Percentiles rank a stretch among this genome's conserved stretches.
phyloP scores from a whole-genome alignment of 35 echinoderm and acorn worm species.

The Diadema setosum region DNA sequence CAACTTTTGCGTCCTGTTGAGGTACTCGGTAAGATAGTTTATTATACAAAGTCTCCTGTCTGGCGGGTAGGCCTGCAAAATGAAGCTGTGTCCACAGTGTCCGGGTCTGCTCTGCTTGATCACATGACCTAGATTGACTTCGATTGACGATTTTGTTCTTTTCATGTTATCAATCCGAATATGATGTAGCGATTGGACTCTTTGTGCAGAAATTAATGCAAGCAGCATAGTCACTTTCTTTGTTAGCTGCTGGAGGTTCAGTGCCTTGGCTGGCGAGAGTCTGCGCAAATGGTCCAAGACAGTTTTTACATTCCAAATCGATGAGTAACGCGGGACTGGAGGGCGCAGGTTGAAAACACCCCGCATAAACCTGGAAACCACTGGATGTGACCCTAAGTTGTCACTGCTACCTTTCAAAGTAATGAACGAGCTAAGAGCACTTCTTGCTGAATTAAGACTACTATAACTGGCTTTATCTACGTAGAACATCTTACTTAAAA shows the following conservation, averaged over 20 bases:
- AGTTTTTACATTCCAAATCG: constrained; percentile 55
- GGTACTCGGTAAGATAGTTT: constrained; percentile 41
- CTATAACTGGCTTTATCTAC: constrained; percentile 15
- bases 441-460: constrained; percentile 49
- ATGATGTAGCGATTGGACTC: constrained; percentile 18
- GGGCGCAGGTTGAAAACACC: constrained; percentile 56
- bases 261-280: background rate
- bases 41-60: constrained; percentile 58
- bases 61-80: constrained; percentile 25
- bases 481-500: background rate
- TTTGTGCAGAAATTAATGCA: constrained; percentile 37
- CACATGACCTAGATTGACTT: constrained; percentile 6
- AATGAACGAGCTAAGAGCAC: constrained; percentile 46
- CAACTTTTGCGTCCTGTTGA: constrained; percentile 33
- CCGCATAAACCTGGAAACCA: constrained; percentile 48
- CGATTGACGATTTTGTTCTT: background rate
- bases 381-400: constrained; percentile 32
- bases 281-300: constrained; percentile 35
- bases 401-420: background rate
- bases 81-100: background rate
- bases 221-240: constrained; percentile 42
- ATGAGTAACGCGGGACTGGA: constrained; percentile 25
- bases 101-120: constrained; percentile 54
- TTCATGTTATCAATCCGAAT: background rate
- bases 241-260: constrained; percentile 39